Evolutionary conservation across 2,113 vertebrate genomes (phyloP).

Genomic region (Otus sunia): DNA sequence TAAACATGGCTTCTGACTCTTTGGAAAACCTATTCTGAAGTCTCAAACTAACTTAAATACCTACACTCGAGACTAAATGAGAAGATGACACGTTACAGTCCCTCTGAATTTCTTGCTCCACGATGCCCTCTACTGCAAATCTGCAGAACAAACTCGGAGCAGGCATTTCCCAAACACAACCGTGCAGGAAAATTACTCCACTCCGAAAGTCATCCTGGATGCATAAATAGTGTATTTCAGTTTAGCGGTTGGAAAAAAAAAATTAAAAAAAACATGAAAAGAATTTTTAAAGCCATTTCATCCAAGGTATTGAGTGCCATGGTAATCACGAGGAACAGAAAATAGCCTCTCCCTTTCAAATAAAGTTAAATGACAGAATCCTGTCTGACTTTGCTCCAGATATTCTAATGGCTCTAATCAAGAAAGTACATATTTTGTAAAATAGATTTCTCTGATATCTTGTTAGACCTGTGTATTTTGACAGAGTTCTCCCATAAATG

Average conservation of each 20-base stretch:
- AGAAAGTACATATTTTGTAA: background rate
- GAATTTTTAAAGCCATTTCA: background rate
- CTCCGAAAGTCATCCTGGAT: background rate
- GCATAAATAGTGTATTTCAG: no score
- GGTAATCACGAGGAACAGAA: fast-evolving
- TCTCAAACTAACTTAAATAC: background rate
- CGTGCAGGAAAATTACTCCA: background rate
- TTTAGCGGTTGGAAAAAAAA: background rate
- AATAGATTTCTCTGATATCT: background rate
- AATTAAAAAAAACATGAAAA: background rate
- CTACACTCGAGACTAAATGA: background rate
- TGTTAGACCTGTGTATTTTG: background rate
- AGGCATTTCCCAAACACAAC: background rate
- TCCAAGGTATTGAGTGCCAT: background rate
- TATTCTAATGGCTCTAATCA: background rate
- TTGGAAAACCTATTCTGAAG: background rate
- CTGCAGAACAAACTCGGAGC: background rate
- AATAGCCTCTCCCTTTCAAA: background rate
- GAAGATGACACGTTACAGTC: fast-evolving
- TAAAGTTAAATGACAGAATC: background rate
- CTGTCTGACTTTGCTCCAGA: background rate
- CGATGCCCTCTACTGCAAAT: background rate
- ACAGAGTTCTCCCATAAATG: background rate
- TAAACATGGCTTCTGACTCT: background rate
- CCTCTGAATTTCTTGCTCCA: background rate